phyloP scores from a whole-genome alignment of 2,113 vertebrate species.

The Varanus komodoensis region DNA sequence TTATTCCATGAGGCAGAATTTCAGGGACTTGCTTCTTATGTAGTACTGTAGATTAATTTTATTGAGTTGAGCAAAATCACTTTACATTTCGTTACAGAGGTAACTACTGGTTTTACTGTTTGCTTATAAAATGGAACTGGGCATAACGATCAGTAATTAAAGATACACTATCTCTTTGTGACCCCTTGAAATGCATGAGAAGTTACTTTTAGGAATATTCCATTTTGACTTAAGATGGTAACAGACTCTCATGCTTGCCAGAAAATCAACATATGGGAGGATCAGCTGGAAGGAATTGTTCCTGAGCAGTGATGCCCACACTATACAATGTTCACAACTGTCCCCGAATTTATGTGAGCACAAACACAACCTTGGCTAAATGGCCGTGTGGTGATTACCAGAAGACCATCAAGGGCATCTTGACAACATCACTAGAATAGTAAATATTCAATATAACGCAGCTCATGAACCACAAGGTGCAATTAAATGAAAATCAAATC shows the following conservation, averaged over 20 bases:
- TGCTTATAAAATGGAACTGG: slow-evolving; percentile 62
- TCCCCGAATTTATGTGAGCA: not conserved
- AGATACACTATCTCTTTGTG: slow-evolving; percentile 27
- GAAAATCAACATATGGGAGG: no score
- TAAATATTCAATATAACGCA: slow-evolving; percentile 73
- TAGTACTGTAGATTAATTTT: slow-evolving; percentile 54
- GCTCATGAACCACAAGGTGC: slow-evolving; percentile 57
- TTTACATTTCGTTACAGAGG: slow-evolving; percentile 52
- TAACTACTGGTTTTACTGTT: slow-evolving; percentile 61
- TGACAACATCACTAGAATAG: slow-evolving; percentile 62
- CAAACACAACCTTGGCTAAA: slow-evolving; percentile 18
- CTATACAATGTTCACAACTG: not conserved
- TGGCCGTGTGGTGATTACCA: slow-evolving; percentile 51
- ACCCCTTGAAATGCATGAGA: slow-evolving; percentile 1
- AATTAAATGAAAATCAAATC: slow-evolving; percentile 74
- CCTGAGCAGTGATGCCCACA: no score
- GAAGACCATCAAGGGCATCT: slow-evolving; percentile 58
- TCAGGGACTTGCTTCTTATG: slow-evolving; percentile 40
- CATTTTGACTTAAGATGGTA: not conserved
- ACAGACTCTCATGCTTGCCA: not conserved
- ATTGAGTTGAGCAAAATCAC: slow-evolving; percentile 48
- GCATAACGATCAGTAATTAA: slow-evolving; percentile 52
- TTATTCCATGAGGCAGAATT: slow-evolving; percentile 35
- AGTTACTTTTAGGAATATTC: not conserved
- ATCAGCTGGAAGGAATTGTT: not conserved